phyloP scores from a whole-genome alignment of 1,140 invertebrate species.

The Cydia pomonella region DNA sequence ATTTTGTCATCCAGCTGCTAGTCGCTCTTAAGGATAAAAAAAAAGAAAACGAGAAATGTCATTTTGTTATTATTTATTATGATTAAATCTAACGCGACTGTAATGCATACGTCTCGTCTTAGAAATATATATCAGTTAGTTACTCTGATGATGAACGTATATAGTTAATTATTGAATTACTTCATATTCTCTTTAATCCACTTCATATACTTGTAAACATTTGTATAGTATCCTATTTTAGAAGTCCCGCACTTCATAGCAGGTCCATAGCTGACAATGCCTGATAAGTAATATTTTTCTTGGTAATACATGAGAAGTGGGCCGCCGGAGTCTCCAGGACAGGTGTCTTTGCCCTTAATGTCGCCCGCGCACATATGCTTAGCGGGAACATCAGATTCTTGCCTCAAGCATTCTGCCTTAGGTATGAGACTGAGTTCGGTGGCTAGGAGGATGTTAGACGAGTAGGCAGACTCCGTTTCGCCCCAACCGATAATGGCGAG shows the following conservation, averaged over 20 bases:
- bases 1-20: no score
- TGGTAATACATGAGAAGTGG: constrained; percentile 27
- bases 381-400: not conserved
- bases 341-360: not conserved
- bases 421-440: not conserved
- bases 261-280: constrained; percentile 18
- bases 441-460: not conserved
- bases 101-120: no score
- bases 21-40: no score
- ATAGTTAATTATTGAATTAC: not conserved
- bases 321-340: constrained; percentile 1
- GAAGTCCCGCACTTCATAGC: not conserved
- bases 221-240: constrained; percentile 17
- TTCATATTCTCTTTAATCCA: constrained; percentile 17
- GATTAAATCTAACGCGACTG: no score
- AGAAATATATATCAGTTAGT: no score
- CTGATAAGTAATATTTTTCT: constrained; percentile 8
- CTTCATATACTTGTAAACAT: constrained; percentile 23
- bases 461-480: not conserved
- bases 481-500: not conserved
- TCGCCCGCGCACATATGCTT: constrained; percentile 1
- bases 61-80: no score
- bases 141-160: no score
- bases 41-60: no score
- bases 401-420: not conserved